phyloP scores from a whole-genome alignment of 2,113 vertebrate species.

The Neodon shergylaensis region DNA sequence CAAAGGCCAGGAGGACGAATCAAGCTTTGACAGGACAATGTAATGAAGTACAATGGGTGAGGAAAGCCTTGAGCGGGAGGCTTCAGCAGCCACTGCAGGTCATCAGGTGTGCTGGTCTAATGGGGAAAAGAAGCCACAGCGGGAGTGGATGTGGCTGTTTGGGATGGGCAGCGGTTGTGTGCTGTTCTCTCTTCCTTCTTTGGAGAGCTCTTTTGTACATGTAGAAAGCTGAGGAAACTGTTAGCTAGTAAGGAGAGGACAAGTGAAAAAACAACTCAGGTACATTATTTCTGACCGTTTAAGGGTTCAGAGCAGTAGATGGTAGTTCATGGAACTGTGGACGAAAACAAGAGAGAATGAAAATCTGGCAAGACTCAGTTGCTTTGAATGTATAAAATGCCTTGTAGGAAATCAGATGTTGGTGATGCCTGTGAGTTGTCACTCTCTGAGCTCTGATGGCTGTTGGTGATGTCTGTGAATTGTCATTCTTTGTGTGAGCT shows the following conservation, averaged over 20 bases:
- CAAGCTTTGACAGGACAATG: background rate
- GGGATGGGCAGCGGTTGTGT: accelerated
- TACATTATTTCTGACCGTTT: background rate
- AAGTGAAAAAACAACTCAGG: background rate
- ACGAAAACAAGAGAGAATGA: background rate
- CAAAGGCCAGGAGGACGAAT: background rate
- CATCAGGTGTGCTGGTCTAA: background rate
- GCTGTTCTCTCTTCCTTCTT: background rate
- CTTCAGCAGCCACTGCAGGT: accelerated
- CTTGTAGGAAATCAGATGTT: background rate
- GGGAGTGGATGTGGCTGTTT: background rate
- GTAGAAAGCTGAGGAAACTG: background rate
- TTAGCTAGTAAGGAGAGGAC: background rate
- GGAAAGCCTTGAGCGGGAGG: background rate
- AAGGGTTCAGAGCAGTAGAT: background rate
- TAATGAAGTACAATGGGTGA: background rate
- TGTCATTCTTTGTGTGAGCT: background rate
- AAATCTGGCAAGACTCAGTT: background rate
- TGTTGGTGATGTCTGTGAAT: background rate
- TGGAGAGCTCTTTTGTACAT: background rate
- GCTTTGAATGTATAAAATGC: background rate
- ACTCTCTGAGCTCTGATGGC: background rate
- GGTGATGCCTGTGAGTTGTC: background rate
- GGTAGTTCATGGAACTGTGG: background rate
- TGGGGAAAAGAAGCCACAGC: background rate